Conservation (phyloP, 2,888 invertebrate genomes). For the Hedychridium roseum region DNA sequence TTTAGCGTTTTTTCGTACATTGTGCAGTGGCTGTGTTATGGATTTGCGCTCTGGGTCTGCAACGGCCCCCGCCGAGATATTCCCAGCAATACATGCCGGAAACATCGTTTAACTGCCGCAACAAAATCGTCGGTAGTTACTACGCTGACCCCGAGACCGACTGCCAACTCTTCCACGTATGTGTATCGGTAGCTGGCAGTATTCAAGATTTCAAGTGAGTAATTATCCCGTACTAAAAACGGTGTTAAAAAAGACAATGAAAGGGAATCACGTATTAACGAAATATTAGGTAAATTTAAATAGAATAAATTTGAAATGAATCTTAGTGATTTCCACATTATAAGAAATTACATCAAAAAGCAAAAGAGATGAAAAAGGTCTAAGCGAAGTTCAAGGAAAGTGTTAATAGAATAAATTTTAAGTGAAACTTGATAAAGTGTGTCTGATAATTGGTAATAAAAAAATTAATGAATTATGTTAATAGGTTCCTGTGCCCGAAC, state of each 20-base stretch:
- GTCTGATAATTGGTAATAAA: conserved; percentile 1
- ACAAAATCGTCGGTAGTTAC: conserved; percentile 87
- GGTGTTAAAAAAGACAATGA: too few species aligned
- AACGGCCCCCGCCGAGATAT: conserved; percentile 64
- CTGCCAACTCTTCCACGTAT: conserved; percentile 90
- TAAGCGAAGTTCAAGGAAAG: too few species aligned
- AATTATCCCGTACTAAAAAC: neutral
- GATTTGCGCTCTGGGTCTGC: conserved; percentile 54
- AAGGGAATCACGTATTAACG: too few species aligned
- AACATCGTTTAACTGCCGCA: conserved; percentile 80
- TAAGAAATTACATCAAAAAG: too few species aligned
- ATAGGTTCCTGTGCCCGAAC: conserved; percentile 89
- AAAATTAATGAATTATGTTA: too few species aligned
- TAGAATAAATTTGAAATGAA: too few species aligned
- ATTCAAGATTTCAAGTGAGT: conserved; percentile 59
- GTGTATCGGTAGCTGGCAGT: conserved; percentile 81
- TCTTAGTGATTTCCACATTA: too few species aligned
- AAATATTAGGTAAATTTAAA: too few species aligned
- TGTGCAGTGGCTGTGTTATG: conserved; percentile 46
- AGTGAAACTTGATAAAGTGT: too few species aligned
- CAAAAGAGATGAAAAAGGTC: too few species aligned
- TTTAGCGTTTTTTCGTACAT: conserved; percentile 7
- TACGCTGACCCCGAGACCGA: conserved; percentile 87
- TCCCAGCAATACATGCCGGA: conserved; percentile 66
- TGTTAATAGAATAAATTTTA: too few species aligned